Evolutionary conservation across 2,888 invertebrate species (phyloP), one percentile per base, ranked within the genome.

Genomic region (Agrilus cyanescens): DNA sequence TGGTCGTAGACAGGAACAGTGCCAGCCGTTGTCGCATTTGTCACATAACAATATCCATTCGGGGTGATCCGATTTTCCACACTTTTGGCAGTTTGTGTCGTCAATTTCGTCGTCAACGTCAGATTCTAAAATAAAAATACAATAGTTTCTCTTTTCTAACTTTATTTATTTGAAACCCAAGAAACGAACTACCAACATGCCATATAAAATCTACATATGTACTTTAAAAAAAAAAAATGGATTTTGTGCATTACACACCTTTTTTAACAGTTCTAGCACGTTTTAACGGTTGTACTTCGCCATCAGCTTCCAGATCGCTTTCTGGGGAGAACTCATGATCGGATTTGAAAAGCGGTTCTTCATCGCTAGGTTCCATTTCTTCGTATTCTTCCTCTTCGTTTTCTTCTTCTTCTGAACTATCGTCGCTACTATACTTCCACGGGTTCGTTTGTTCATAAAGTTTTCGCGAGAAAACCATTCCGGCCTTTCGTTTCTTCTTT

Each of bases 31-130:
- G 66, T 98, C 95, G 66, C 97, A 98, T 50, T 76, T 76, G 70
- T 98, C 97, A 62, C 97, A 98, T 32, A 98, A 70, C 41, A 98
- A 70, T 57, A 98, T 93, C 93, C 93, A 94, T 67, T 97, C 95
- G 0, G 96, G 95, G 65, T 95, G 91, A 65, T 93, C 89, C 1
- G 80, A 81, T 66, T 90, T 88, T 12, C 82, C 80, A 65, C 97
- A 98, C 52, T 86, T 86, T 58, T 82, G 80, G 66, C 97, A 98
- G 13, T 84, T 82, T 14, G 85, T 87, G 46, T 85, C 85, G 50
- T 78, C 79, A 4, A 56, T 57, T 18, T 56, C 58, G 43, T 59
- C 61, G 46, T 60, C 59, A 10, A 56, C 51, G 42, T 58, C 60
- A 1, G 58, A 58, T 51, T 62, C 63, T 61, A 50, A 29, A 51